Evolutionary conservation across 2,113 vertebrate species (phyloP), one percentile per base, ranked within the genome.

Genomic region (Henicopernis longicauda): DNA sequence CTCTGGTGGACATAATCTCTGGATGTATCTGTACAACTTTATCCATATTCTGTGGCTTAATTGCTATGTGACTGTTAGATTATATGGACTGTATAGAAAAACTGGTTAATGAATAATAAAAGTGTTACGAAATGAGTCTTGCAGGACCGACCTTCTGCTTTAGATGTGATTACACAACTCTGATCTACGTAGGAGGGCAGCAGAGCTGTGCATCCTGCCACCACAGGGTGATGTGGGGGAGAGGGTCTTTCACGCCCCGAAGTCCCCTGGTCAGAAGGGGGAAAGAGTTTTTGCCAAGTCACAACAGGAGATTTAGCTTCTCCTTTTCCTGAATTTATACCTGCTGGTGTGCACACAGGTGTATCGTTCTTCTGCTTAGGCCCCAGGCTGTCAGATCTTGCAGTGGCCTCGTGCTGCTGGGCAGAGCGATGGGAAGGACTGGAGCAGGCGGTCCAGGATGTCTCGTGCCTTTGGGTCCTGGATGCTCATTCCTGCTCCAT

Each of bases 121-220:
- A 32, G 21, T 63, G 31, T n/a, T 78, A 20, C 5, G 9, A 71
- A 44, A 63, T 2, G 3, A 70, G 40, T 55, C 16, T 55, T 70
- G 32, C 32, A 44, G 49, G 50, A 44, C 58, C 16, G 49, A 4
- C 20, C 49, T n/a, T 40, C 34, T 40, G 42, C 42, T 47, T 55
- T 63, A 27, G 31, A 36, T 57, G 57, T 58, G 58, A 50, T 78
- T 22, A 27, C 9, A 27, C 17, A 58, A 19, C 49, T 44, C 17
- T 58, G 26, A 27, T 50, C 49, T 50, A 18, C 0, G 0, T 14
- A 32, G 42, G 26, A 71, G 36, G 3, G 42, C 1, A 0, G 23
- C 34, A 71, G 57, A 63, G 31, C 36, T 78, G 26, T 57, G 36
- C 17, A 27, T 44, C 3, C 0, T 63, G 26, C 40, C n/a, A 27